phyloP scores from a whole-genome alignment of 2,888 invertebrate genomes.

The Pachydiplax longipennis region DNA sequence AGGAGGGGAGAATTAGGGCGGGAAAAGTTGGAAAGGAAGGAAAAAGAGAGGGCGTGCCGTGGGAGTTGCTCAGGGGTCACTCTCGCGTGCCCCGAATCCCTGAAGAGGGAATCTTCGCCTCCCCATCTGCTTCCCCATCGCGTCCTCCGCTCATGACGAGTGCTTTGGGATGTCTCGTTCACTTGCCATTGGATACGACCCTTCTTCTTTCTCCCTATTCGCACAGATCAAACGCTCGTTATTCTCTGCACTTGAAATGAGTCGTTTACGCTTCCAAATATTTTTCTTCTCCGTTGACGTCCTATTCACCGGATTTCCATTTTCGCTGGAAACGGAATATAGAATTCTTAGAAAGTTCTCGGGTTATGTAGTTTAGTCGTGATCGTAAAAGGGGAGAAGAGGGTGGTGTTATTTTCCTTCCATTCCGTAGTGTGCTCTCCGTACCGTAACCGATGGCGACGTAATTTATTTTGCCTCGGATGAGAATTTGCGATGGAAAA shows the following conservation, averaged over 20 bases:
- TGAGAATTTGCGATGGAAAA: too few species aligned
- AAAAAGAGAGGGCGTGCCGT: background rate
- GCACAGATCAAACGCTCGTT: slow-evolving; percentile 14
- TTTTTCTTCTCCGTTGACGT: too few species aligned
- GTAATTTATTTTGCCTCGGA: too few species aligned
- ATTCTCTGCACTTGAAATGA: background rate
- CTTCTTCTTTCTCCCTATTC: background rate
- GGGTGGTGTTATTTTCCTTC: too few species aligned
- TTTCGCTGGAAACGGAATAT: too few species aligned
- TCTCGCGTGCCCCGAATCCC: slow-evolving; percentile 37
- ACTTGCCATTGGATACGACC: slow-evolving; percentile 4
- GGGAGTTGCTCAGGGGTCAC: slow-evolving; percentile 39
- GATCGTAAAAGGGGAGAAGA: too few species aligned
- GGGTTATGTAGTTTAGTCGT: too few species aligned
- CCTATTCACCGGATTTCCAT: too few species aligned
- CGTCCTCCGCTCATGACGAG: background rate
- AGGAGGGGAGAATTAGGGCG: background rate
- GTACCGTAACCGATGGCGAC: too few species aligned
- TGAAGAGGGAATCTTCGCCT: slow-evolving; percentile 11
- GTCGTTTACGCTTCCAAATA: background rate
- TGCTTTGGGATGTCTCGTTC: slow-evolving; percentile 26
- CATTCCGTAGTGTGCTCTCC: too few species aligned
- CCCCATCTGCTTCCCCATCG: background rate
- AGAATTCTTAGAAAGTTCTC: too few species aligned
- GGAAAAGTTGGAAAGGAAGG: background rate